Conservation (phyloP, 2,113 vertebrate species). For the Hippocampus barbouri region DNA sequence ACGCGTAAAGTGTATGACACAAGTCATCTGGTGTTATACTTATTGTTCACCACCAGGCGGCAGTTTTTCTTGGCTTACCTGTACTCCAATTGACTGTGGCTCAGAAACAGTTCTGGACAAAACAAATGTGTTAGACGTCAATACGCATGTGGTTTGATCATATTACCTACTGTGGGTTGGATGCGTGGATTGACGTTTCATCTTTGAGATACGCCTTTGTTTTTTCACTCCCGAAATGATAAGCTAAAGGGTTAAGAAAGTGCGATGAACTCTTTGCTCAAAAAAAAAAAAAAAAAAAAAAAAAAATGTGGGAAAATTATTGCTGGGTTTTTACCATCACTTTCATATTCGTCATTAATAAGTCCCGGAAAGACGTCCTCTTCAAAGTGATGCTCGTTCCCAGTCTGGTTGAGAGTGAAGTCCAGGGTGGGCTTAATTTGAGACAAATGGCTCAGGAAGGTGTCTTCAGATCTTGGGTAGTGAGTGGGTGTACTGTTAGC, state of each 20-base stretch:
- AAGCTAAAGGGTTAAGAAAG: constrained; percentile 21
- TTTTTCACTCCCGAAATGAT: constrained; percentile 21
- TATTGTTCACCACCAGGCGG: not conserved
- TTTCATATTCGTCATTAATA: constrained; percentile 18
- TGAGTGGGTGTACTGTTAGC: constrained; percentile 23
- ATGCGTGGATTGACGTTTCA: constrained; percentile 13
- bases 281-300: too few species aligned
- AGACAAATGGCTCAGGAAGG: constrained; percentile 21
- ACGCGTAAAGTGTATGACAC: too few species aligned
- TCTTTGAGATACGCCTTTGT: constrained; percentile 47
- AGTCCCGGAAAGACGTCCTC: constrained; percentile 46
- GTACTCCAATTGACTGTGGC: constrained; percentile 9
- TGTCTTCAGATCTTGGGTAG: not conserved
- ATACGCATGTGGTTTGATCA: not conserved
- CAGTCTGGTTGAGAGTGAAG: constrained; percentile 33
- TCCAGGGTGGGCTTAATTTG: constrained; percentile 19
- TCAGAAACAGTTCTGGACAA: constrained; percentile 44
- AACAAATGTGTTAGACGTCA: not conserved
- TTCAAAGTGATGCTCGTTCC: constrained; percentile 27
- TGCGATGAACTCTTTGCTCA: not conserved
- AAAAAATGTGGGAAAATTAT: not conserved
- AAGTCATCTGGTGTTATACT: not conserved
- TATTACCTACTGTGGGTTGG: constrained; percentile 49
- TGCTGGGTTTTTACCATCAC: constrained; percentile 23
- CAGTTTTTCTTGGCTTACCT: constrained; percentile 14